These are phyloP conservation scores for Mesoclemmys tuberculata DNA, from an alignment of 2,113 vertebrate species.

Conservation along the genomic window DNA sequence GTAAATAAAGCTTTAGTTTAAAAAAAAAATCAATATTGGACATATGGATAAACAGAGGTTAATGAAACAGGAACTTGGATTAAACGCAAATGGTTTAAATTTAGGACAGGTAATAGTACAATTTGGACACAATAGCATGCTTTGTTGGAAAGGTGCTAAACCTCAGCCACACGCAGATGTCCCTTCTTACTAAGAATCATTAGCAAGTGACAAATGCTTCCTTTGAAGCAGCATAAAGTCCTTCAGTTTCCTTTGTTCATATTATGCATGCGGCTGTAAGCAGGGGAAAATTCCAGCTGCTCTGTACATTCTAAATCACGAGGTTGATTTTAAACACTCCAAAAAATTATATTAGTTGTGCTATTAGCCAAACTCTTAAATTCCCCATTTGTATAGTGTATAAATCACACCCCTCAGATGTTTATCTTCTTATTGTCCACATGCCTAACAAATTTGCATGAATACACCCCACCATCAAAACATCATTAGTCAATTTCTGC, in stretches of 20 bases:
- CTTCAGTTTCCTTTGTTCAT: slow-evolving; percentile 65
- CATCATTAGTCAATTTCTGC: slow-evolving; percentile 55
- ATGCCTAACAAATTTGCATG: background rate
- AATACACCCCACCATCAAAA: slow-evolving; percentile 16
- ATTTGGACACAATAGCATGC: background rate
- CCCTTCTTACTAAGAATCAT: slow-evolving; percentile 48
- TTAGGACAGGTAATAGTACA: slow-evolving; percentile 58
- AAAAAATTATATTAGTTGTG: background rate
- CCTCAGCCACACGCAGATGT: slow-evolving; percentile 32
- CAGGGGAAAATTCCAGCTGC: slow-evolving; percentile 51
- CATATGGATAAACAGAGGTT: slow-evolving; percentile 64
- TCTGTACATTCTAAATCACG: slow-evolving; percentile 46
- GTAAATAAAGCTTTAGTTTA: slow-evolving; percentile 60
- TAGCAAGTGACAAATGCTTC: slow-evolving; percentile 53
- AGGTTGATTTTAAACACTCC: slow-evolving; percentile 39
- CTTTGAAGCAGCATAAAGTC: slow-evolving; percentile 55
- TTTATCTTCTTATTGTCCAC: slow-evolving; percentile 33
- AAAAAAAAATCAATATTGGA: slow-evolving; percentile 15
- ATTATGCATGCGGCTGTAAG: slow-evolving; percentile 42
- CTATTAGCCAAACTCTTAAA: background rate
- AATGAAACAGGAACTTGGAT: slow-evolving; percentile 63
- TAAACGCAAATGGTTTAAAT: slow-evolving; percentile 57
- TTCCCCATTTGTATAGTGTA: background rate
- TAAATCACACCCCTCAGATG: background rate
- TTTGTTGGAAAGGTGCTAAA: slow-evolving; percentile 34